Conservation (phyloP, 2,888 invertebrate genomes). For the Electrophaes corylata region DNA sequence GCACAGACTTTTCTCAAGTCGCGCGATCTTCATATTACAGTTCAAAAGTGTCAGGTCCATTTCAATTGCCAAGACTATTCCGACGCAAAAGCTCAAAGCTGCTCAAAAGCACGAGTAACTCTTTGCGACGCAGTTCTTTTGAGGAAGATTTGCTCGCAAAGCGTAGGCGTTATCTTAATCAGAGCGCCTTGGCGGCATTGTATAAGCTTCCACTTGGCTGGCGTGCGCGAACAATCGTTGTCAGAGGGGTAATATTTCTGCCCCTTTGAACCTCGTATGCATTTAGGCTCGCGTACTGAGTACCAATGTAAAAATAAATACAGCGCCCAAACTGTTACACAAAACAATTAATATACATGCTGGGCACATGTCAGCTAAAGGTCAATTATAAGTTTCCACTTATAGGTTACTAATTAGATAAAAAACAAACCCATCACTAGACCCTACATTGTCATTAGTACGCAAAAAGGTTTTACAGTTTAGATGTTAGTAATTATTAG, state of each 20-base stretch:
- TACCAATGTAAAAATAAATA: not conserved
- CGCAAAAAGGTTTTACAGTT: no score
- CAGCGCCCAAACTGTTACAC: not conserved
- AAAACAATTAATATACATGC: no score
- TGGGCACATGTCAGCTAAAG: no score
- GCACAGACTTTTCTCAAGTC: not conserved
- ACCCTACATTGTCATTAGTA: no score
- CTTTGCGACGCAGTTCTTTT: constrained; percentile 59
- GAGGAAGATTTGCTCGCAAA: constrained; percentile 50
- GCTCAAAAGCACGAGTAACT: constrained; percentile 54
- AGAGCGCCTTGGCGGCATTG: constrained; percentile 65
- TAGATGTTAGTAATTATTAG: no score
- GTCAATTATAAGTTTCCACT: no score
- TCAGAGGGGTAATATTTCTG: constrained; percentile 64
- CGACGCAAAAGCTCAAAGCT: constrained; percentile 24
- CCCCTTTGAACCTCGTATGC: constrained; percentile 55
- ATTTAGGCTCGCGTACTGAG: constrained; percentile 27
- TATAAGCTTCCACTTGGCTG: constrained; percentile 61
- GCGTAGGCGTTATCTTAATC: constrained; percentile 73
- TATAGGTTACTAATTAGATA: no score
- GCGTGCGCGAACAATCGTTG: constrained; percentile 47
- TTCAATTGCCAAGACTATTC: constrained; percentile 21
- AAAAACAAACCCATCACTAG: no score
- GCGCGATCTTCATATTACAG: constrained; percentile 5
- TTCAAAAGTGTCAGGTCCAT: constrained; percentile 22